Evolutionary conservation across 1,140 invertebrate species (phyloP), one percentile per base, ranked within the genome.

Genomic region (Drosophila micromelanica): DNA sequence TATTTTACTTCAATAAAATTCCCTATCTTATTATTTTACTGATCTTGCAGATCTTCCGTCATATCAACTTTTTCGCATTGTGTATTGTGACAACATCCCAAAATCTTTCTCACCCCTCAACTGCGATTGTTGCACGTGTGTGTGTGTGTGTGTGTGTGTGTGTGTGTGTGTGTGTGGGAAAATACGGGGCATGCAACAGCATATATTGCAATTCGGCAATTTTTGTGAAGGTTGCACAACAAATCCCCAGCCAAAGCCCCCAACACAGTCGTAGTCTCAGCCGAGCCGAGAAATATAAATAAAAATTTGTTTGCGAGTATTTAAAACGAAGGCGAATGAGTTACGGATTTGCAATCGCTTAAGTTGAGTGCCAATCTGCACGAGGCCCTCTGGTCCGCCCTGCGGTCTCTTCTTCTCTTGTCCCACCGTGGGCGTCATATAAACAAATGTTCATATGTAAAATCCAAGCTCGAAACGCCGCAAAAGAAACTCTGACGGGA

Each of bases 291-390:
- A 59, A 71, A 65, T 43, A 55, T 62, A 64, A 46, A 62, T 71
- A 64, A 13, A 75, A 61, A 75, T 68, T 67, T 76, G 60, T 76
- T 59, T 76, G 73, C 63, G 52, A 62, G 72, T 70, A 74, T 74
- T 74, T 74, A 67, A 86, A 78, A 74, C 70, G 62, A 76, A 63
- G 52, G 55, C 71, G 79, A 90, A 80, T 90, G 79, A 90, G 82
- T 90, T 90, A 90, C 87, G 81, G 87, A 90, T 87, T 90, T 90
- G 87, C 80, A 82, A 87, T 90, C 76, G 87, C 73, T 87, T 87
- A 84, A 74, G 51, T 84, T 89, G 78, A 89, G 84, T 89, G 72
- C 76, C 82, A 87, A 87, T 87, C 82, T 86, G 74, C 55, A 40
- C 32, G 60, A 43, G 32, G 12, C 73, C 62, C 70, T 75, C 64